phyloP scores from a whole-genome alignment of 2,797 vertebrate species.

The Chaunax sp. region DNA sequence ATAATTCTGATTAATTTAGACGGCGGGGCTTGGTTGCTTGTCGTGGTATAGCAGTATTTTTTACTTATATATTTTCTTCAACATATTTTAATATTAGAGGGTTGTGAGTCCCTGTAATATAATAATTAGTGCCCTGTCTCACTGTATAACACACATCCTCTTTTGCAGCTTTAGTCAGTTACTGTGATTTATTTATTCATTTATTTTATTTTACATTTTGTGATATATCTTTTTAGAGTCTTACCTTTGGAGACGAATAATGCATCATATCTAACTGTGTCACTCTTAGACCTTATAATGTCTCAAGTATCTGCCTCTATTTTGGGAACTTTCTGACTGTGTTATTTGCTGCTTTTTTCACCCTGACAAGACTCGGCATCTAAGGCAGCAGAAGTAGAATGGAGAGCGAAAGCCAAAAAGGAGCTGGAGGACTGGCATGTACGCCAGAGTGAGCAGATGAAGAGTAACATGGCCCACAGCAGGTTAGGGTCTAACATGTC shows the following conservation, averaged over 20 bases:
- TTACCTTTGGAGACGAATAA: neutral
- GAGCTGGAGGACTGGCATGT: conserved; percentile 98
- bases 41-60: too few species aligned
- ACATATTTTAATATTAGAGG: too few species aligned
- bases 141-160: neutral
- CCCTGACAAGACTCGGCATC: conserved; percentile 89
- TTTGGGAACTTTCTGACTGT: neutral
- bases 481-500: conserved; percentile 79
- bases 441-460: conserved; percentile 96
- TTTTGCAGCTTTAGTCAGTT: neutral
- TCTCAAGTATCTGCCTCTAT: neutral
- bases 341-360: neutral
- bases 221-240: too few species aligned
- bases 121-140: neutral
- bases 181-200: neutral
- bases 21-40: too few species aligned
- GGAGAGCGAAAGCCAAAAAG: conserved; percentile 95
- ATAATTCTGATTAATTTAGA: too few species aligned
- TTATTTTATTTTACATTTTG: neutral
- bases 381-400: conserved; percentile 92
- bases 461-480: conserved; percentile 98
- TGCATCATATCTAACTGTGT: neutral
- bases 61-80: too few species aligned
- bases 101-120: too few species aligned
- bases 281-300: neutral